phyloP scores from a whole-genome alignment of 2,113 vertebrate genomes.

The Abramis brama region DNA sequence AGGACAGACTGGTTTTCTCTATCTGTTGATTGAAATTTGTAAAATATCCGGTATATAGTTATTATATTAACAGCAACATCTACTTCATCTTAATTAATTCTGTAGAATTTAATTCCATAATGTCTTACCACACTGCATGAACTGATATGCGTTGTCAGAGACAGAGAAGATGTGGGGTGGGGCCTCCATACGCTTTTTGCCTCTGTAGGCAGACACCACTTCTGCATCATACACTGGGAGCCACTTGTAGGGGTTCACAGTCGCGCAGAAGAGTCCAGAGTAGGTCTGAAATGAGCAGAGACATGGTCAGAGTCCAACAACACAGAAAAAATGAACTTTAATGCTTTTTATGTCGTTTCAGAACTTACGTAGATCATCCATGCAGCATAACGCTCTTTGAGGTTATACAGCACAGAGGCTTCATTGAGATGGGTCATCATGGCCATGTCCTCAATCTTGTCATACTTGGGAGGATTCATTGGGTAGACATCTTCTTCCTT shows the following conservation, averaged over 20 bases:
- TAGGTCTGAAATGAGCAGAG: constrained; percentile 76
- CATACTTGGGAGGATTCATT: constrained; percentile 79
- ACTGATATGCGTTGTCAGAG: no score
- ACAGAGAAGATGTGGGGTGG: no score
- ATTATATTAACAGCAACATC: no score
- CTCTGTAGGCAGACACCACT: constrained; percentile 72
- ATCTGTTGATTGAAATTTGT: not conserved
- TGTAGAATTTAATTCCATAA: no score
- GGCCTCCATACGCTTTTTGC: no score
- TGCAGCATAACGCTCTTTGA: constrained; percentile 85
- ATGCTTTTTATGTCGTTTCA: not conserved
- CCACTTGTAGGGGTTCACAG: constrained; percentile 88
- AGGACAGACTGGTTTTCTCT: constrained; percentile 2
- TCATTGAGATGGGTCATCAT: constrained; percentile 85
- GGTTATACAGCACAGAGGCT: constrained; percentile 81
- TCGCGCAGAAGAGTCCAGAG: constrained; percentile 86
- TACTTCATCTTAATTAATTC: no score
- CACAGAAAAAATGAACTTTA: not conserved
- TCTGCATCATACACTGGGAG: constrained; percentile 81
- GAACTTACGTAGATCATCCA: constrained; percentile 73
- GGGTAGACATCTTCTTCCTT: constrained; percentile 73
- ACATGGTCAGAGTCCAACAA: not conserved
- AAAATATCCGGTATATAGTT: constrained; percentile 64
- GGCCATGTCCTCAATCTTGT: constrained; percentile 83
- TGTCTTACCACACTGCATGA: no score